Evolutionary conservation across 2,797 vertebrate species (phyloP).

Genomic region (Myotis myotis): DNA sequence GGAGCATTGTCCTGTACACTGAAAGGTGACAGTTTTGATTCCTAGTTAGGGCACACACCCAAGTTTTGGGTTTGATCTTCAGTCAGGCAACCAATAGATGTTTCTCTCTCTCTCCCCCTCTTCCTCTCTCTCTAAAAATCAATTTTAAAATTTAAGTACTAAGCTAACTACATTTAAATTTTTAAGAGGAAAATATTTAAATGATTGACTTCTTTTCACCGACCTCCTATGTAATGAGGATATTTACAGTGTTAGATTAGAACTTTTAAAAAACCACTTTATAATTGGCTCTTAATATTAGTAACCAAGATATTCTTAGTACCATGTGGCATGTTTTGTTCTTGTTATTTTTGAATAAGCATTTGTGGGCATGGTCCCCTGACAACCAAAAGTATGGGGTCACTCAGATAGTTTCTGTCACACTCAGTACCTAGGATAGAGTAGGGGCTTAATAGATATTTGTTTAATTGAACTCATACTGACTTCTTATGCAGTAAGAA

Average conservation of each 20-base stretch:
- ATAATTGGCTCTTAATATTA: constrained; percentile 23
- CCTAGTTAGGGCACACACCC: background rate
- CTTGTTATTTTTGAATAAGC: background rate
- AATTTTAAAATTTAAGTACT: background rate
- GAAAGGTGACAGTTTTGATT: background rate
- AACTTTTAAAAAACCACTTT: background rate
- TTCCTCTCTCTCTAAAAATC: background rate
- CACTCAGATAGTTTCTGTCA: background rate
- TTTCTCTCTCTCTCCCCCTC: background rate
- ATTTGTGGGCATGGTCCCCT: background rate
- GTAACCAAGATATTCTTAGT: background rate
- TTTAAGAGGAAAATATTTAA: constrained; percentile 53
- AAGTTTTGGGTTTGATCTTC: background rate
- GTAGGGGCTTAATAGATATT: background rate
- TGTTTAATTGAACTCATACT: background rate
- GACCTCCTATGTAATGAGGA: background rate
- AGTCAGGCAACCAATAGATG: background rate
- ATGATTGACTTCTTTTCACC: constrained; percentile 21
- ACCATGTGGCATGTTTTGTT: background rate
- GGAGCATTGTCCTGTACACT: background rate
- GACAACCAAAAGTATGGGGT: background rate
- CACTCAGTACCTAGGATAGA: background rate
- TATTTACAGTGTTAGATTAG: constrained; percentile 18
- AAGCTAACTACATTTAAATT: constrained; percentile 40
- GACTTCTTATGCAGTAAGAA: background rate